Conservation (phyloP, 2,888 invertebrate genomes). For the Ophraella communa region DNA sequence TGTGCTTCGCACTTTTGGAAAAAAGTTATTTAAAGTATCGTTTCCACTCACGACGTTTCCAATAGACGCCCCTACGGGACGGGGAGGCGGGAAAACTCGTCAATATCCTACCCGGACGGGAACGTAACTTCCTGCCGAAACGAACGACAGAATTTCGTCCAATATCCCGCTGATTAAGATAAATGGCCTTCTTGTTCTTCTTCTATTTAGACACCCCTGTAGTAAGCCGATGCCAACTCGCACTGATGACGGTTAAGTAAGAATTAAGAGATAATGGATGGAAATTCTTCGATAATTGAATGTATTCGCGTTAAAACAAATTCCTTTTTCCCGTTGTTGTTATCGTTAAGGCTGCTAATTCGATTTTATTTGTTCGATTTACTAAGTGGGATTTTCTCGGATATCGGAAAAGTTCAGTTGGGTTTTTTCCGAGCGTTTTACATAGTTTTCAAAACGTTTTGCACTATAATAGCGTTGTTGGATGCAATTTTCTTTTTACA, state of each 20-base stretch:
- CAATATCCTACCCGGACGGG: conserved; percentile 17
- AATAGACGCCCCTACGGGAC: no score
- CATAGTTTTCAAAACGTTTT: no score
- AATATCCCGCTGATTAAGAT: conserved; percentile 49
- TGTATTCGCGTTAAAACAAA: conserved; percentile 9
- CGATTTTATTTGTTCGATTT: neutral
- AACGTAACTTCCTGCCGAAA: conserved; percentile 22
- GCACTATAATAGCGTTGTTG: no score
- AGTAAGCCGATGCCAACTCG: neutral
- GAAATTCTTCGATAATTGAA: conserved; percentile 26
- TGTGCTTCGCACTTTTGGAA: no score
- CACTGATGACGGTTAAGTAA: conserved; percentile 20
- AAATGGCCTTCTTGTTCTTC: conserved; percentile 42
- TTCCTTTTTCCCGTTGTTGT: conserved; percentile 1
- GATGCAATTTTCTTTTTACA: no score
- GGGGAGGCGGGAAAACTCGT: conserved; percentile 16
- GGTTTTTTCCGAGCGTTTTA: no score
- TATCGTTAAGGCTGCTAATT: neutral
- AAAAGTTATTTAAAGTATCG: neutral
- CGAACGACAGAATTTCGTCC: conserved; percentile 39
- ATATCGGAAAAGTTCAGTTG: no score
- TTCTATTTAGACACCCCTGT: conserved; percentile 24
- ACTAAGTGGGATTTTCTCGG: neutral
- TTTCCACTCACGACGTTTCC: conserved; percentile 2
- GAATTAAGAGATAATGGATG: conserved; percentile 25